phyloP scores from a whole-genome alignment of 2,888 invertebrate genomes.

The Ametastegia equiseti region DNA sequence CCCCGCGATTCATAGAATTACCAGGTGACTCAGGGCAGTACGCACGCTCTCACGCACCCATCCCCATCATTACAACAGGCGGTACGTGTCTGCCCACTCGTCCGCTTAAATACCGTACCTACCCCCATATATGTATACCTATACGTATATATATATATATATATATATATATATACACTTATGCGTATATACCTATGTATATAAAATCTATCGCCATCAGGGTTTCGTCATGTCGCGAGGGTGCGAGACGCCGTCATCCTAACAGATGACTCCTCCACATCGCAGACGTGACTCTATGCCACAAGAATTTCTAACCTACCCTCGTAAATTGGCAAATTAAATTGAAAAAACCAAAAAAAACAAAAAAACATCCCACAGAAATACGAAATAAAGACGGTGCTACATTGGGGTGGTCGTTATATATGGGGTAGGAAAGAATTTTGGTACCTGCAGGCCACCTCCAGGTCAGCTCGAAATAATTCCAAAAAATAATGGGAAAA shows the following conservation, averaged over 20 bases:
- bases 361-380: not conserved
- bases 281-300: not conserved
- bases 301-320: not conserved
- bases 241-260: not conserved
- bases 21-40: slow-evolving; percentile 43
- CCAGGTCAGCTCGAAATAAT: too few relatives aligned
- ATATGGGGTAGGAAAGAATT: too few relatives aligned
- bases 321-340: not conserved
- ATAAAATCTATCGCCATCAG: not conserved
- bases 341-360: too few relatives aligned
- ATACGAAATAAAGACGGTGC: too few relatives aligned
- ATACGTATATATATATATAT: not conserved
- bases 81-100: not conserved
- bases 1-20: not conserved
- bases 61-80: not conserved
- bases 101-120: slow-evolving; percentile 17
- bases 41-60: slow-evolving; percentile 6
- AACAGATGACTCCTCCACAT: not conserved
- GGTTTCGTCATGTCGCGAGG: not conserved
- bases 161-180: not conserved
- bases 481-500: too few relatives aligned
- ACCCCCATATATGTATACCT: not conserved
- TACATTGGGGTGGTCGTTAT: too few relatives aligned
- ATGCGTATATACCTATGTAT: not conserved
- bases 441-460: too few relatives aligned